A percentile compares a stretch with the other conserved stretches of the same genome.
phyloP scores from a whole-genome alignment of 2,797 vertebrate species.

The Aeoliscus strigatus region DNA sequence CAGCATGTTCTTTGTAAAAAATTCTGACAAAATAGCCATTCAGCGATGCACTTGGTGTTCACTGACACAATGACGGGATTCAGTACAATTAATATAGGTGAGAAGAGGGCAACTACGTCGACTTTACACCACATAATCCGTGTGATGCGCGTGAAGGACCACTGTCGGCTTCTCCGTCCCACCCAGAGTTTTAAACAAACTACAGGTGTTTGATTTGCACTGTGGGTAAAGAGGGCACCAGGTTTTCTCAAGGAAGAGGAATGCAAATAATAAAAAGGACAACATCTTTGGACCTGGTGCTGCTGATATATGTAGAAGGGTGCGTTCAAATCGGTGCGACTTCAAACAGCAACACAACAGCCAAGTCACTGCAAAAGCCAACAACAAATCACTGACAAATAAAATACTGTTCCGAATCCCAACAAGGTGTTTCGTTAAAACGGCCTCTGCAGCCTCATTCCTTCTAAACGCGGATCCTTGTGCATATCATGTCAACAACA shows the following conservation, averaged over 20 bases:
- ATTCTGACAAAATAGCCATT: slow-evolving; percentile 38
- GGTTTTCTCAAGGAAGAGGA: background rate
- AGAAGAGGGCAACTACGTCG: too few relatives aligned
- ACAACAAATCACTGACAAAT: slow-evolving; percentile 20
- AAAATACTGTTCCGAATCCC: slow-evolving; percentile 15
- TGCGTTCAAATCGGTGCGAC: background rate
- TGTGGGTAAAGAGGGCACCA: background rate
- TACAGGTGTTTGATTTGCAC: background rate
- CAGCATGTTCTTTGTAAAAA: slow-evolving; percentile 60
- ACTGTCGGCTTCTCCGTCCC: background rate
- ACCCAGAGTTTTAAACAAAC: background rate
- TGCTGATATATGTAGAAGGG: background rate
- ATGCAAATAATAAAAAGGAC: background rate
- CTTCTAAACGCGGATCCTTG: slow-evolving; percentile 20
- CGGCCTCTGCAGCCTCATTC: background rate
- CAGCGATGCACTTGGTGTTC: slow-evolving; percentile 5
- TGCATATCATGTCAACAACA: slow-evolving; percentile 36
- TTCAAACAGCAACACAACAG: slow-evolving; percentile 9
- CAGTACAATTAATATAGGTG: too few relatives aligned
- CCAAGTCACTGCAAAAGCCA: slow-evolving; percentile 33
- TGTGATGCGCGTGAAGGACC: too few relatives aligned
- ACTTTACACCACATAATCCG: too few relatives aligned
- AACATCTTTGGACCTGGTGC: background rate
- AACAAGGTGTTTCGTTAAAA: slow-evolving; percentile 9
- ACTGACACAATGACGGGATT: slow-evolving; percentile 3